These are phyloP conservation scores for Catharus minimus DNA, from an alignment of 2,113 vertebrate species.

Conservation along the genomic window DNA sequence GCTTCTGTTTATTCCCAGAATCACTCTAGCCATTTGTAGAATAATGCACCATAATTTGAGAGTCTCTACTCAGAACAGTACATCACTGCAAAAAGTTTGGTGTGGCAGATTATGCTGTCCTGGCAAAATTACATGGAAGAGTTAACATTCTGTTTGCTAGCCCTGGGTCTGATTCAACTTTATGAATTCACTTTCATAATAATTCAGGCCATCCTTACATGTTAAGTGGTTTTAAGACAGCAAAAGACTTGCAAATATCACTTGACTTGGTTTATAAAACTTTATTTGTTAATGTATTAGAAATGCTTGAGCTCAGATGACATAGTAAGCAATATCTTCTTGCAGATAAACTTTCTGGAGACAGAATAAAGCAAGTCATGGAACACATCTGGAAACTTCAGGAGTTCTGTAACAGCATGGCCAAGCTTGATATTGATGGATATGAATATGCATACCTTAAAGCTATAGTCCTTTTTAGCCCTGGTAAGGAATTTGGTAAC, in stretches of 20 bases:
- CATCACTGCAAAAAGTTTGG: background rate
- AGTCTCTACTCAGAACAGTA: background rate
- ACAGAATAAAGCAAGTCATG: slow-evolving; percentile 97
- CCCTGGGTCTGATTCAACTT: background rate
- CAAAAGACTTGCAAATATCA: background rate
- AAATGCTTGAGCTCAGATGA: slow-evolving; percentile 4
- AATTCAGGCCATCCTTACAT: background rate
- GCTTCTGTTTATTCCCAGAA: background rate
- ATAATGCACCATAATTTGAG: background rate
- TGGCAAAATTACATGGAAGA: background rate
- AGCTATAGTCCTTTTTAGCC: slow-evolving; percentile 96
- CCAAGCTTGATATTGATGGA: slow-evolving; percentile 91
- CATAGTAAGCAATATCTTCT: slow-evolving; percentile 45
- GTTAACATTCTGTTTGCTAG: background rate
- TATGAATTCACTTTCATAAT: background rate
- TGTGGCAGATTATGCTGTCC: background rate
- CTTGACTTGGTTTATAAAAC: background rate
- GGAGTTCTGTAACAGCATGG: slow-evolving; percentile 99
- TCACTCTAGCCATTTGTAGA: background rate
- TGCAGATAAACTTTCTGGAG: slow-evolving; percentile 92
- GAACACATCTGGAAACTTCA: slow-evolving; percentile 99
- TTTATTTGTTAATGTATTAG: background rate
- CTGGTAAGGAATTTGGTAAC: slow-evolving; percentile 82
- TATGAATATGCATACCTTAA: slow-evolving; percentile 99
- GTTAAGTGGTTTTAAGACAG: background rate